These are phyloP conservation scores for Elymnias hypermnestra DNA, from an alignment of 1,140 invertebrate genomes.

Conservation along the genomic window DNA sequence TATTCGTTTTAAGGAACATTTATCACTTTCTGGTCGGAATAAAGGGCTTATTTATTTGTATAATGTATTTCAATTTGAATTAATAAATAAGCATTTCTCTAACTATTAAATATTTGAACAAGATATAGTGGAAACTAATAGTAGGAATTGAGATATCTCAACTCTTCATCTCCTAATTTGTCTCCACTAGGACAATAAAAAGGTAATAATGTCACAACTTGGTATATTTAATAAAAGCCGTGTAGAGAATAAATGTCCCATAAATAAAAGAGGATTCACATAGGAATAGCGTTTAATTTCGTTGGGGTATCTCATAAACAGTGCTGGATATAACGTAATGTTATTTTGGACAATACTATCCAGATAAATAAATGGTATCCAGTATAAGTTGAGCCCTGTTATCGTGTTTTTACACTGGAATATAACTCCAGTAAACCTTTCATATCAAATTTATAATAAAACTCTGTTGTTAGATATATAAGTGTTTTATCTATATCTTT, in stretches of 20 bases:
- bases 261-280: slow-evolving; percentile 13
- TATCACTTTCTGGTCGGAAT: no score
- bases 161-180: neutral
- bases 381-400: slow-evolving; percentile 5
- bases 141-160: no score
- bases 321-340: slow-evolving; percentile 9
- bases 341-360: slow-evolving; percentile 11
- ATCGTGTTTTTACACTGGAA: neutral
- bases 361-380: neutral
- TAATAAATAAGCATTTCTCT: no score
- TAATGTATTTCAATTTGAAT: no score
- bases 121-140: no score
- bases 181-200: neutral
- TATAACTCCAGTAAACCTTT: neutral
- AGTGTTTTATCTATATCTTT: no score
- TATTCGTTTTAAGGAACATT: no score
- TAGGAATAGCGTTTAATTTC: slow-evolving; percentile 16
- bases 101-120: no score
- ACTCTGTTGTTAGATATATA: no score
- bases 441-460: neutral
- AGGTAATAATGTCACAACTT: no score
- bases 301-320: slow-evolving; percentile 8
- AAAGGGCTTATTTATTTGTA: no score
- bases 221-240: slow-evolving; percentile 5
- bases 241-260: slow-evolving; percentile 1